These are phyloP conservation scores for Ladona fulva DNA, from an alignment of 1,140 invertebrate genomes.

Conservation along the genomic window DNA sequence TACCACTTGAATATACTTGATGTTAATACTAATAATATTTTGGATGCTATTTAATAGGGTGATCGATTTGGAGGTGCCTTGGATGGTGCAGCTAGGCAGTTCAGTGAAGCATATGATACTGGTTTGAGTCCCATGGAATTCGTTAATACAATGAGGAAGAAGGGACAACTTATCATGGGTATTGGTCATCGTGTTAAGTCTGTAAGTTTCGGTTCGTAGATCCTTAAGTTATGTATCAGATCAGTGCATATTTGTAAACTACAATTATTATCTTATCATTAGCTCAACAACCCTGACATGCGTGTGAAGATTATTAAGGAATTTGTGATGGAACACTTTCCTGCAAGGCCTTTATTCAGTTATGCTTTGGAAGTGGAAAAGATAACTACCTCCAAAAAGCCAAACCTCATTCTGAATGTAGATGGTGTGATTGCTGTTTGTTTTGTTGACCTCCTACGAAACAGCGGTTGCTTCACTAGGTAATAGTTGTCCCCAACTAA, in stretches of 20 bases:
- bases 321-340: conserved; percentile 89
- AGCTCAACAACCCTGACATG: conserved; percentile 98
- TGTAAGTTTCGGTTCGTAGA: conserved; percentile 36
- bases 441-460: conserved; percentile 92
- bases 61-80: conserved; percentile 97
- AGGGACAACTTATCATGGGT: conserved; percentile 97
- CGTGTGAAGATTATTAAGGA: conserved; percentile 94
- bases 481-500: conserved; percentile 32
- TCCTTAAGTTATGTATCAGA: conserved; percentile 9
- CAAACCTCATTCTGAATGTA: conserved; percentile 97
- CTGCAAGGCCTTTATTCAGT: conserved; percentile 79
- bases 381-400: conserved; percentile 98
- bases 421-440: conserved; percentile 96
- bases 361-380: conserved; percentile 98
- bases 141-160: conserved; percentile 94
- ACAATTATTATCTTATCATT: conserved; percentile 22
- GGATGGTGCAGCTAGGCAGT: conserved; percentile 92
- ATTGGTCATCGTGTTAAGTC: conserved; percentile 98
- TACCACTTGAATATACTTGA: not conserved
- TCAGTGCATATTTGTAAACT: conserved; percentile 16
- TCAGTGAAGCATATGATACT: conserved; percentile 89
- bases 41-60: conserved; percentile 50
- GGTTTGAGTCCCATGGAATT: conserved; percentile 96
- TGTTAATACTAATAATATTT: conserved; percentile 11
- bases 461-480: conserved; percentile 87